Conservation (phyloP, 30 jellyfish, hydroid and myxozoan genomes). For the Sanderia malayensis region DNA sequence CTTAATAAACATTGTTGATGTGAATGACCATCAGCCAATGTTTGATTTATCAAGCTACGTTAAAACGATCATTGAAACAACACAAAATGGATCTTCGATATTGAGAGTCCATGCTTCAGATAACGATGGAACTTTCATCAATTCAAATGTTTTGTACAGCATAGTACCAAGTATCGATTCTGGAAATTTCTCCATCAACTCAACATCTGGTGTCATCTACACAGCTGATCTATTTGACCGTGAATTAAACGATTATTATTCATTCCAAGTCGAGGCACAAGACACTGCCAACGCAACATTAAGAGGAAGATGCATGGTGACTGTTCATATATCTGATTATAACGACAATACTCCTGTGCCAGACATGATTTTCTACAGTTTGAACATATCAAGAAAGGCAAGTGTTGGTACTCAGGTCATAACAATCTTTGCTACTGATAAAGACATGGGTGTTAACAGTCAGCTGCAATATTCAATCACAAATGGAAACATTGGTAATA, state of each 20-base stretch:
- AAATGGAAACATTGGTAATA: conserved; percentile 17
- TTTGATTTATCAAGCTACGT: conserved; percentile 59
- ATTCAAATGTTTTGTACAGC: conserved; percentile 31
- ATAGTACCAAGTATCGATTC: conserved; percentile 83
- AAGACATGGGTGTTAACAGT: conserved; percentile 71
- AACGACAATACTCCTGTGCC: conserved; percentile 85
- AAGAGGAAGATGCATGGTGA: conserved; percentile 62
- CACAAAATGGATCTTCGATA: conserved; percentile 40
- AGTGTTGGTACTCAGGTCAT: conserved; percentile 63
- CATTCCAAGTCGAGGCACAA: conserved; percentile 79
- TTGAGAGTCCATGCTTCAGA: conserved; percentile 78
- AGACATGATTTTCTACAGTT: conserved; percentile 16
- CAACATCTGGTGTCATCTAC: conserved; percentile 46
- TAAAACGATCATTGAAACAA: conserved; percentile 46
- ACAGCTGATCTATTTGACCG: conserved; percentile 53
- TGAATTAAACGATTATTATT: conserved; percentile 39
- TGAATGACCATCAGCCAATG: conserved; percentile 85
- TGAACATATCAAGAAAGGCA: conserved; percentile 49
- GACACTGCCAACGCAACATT: conserved; percentile 62
- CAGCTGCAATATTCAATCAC: conserved; percentile 45
- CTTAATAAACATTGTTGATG: conserved; percentile 53
- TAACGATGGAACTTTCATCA: conserved; percentile 60
- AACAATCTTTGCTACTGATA: conserved; percentile 73
- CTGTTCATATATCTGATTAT: conserved; percentile 51
- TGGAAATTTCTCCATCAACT: conserved; percentile 65